A percentile compares a stretch with the other conserved stretches of the same genome.
phyloP scores from a whole-genome alignment of 2,888 invertebrate genomes.

The Lymantria dispar region DNA sequence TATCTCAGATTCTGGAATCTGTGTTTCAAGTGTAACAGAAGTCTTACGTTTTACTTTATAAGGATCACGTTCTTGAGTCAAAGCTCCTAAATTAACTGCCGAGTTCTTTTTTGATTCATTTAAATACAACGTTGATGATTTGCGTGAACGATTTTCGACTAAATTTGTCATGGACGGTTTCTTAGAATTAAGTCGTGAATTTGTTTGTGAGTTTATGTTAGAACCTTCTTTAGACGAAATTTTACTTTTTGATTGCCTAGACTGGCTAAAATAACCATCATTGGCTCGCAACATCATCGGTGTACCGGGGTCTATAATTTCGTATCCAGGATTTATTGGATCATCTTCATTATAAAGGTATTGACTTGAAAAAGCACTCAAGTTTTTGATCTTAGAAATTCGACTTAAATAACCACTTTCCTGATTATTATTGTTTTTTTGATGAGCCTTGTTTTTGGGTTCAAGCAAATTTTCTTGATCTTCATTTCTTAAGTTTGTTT shows the following conservation, averaged over 20 bases:
- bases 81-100: constrained; percentile 57
- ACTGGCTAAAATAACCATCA: constrained; percentile 84
- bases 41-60: constrained; percentile 69
- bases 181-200: constrained; percentile 72
- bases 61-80: constrained; percentile 59
- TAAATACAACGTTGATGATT: constrained; percentile 70
- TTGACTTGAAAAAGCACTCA: constrained; percentile 83
- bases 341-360: constrained; percentile 85
- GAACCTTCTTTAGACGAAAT: constrained; percentile 69
- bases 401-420: constrained; percentile 70
- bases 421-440: constrained; percentile 42
- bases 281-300: constrained; percentile 86
- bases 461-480: constrained; percentile 54
- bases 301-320: constrained; percentile 85
- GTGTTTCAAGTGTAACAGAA: constrained; percentile 57
- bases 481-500: constrained; percentile 41
- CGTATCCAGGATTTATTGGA: constrained; percentile 83
- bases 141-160: constrained; percentile 67
- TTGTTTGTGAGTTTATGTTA: constrained; percentile 67
- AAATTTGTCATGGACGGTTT: constrained; percentile 76
- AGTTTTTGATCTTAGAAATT: constrained; percentile 64
- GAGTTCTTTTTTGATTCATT: constrained; percentile 79
- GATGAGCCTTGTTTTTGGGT: constrained; percentile 25
- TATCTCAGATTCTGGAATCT: constrained; percentile 76
- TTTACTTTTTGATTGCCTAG: constrained; percentile 67